Evolutionary conservation across 2,888 invertebrate species (phyloP).

Genomic region (Vesta saturnalis): DNA sequence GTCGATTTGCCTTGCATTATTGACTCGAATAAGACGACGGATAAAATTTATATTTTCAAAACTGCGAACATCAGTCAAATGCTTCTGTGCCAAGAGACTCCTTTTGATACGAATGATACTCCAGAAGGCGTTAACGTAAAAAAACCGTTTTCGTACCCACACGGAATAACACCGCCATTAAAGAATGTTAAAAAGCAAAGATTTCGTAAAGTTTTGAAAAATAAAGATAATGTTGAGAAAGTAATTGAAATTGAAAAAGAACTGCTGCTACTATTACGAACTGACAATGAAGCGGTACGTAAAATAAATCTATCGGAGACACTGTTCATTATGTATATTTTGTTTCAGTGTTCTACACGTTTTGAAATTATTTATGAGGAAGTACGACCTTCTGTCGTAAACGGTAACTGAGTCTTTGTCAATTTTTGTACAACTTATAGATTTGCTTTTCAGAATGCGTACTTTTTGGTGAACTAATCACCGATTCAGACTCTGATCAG

Average conservation of each 20-base stretch:
- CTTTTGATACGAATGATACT: slow-evolving; percentile 6
- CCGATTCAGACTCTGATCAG: not conserved
- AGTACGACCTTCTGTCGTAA: not conserved
- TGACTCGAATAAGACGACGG: slow-evolving; percentile 75
- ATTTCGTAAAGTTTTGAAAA: slow-evolving; percentile 70
- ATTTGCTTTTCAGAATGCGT: too few relatives aligned
- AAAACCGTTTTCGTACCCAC: slow-evolving; percentile 63
- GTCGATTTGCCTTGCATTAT: slow-evolving; percentile 72
- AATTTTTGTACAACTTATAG: too few relatives aligned
- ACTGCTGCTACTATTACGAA: slow-evolving; percentile 68
- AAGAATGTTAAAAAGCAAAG: slow-evolving; percentile 75
- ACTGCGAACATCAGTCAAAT: slow-evolving; percentile 75
- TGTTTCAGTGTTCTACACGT: slow-evolving; percentile 1
- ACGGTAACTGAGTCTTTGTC: not conserved
- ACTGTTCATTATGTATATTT: slow-evolving; percentile 39
- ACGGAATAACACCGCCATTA: slow-evolving; percentile 75
- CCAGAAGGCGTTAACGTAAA: too few relatives aligned
- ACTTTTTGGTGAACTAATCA: not conserved
- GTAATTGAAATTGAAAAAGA: slow-evolving; percentile 76
- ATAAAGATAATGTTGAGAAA: slow-evolving; percentile 73
- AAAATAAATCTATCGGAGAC: slow-evolving; percentile 31
- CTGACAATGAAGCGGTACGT: slow-evolving; percentile 71
- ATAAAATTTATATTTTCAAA: slow-evolving; percentile 75
- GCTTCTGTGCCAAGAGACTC: slow-evolving; percentile 63
- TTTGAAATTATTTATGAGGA: slow-evolving; percentile 2